phyloP scores from a whole-genome alignment of 2,113 vertebrate genomes.

The Vidua macroura region DNA sequence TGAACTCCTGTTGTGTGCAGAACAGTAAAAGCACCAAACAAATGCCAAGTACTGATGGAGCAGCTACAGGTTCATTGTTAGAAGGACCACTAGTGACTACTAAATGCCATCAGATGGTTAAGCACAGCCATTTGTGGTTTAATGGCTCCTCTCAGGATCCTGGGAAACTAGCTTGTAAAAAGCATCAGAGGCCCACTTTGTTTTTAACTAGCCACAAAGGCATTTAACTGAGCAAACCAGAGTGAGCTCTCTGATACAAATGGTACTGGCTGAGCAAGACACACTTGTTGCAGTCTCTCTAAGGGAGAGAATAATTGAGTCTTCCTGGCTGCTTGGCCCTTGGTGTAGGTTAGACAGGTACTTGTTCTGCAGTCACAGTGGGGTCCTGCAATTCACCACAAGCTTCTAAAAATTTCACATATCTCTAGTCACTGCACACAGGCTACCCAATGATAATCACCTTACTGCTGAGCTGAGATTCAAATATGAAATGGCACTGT shows the following conservation, averaged over 20 bases:
- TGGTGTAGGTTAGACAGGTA: not conserved
- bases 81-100: conserved; percentile 34
- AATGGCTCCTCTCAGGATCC: not conserved
- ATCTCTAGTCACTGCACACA: not conserved
- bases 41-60: conserved; percentile 6
- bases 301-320: not conserved
- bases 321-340: not conserved
- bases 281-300: not conserved
- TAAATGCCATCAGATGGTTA: conserved; percentile 45
- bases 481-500: not conserved
- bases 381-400: not conserved
- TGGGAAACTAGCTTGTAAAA: conserved; percentile 48
- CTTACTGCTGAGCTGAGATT: not conserved
- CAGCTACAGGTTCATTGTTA: not conserved
- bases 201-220: not conserved
- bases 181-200: not conserved
- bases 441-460: not conserved
- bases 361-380: not conserved
- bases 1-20: not conserved
- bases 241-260: not conserved
- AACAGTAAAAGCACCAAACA: not conserved
- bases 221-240: not conserved
- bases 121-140: conserved; percentile 8
- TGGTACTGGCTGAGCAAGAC: not conserved
- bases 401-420: not conserved